Evolutionary conservation across 2,797 vertebrate genomes (phyloP).

Genomic region (Adrianichthys oophorus): DNA sequence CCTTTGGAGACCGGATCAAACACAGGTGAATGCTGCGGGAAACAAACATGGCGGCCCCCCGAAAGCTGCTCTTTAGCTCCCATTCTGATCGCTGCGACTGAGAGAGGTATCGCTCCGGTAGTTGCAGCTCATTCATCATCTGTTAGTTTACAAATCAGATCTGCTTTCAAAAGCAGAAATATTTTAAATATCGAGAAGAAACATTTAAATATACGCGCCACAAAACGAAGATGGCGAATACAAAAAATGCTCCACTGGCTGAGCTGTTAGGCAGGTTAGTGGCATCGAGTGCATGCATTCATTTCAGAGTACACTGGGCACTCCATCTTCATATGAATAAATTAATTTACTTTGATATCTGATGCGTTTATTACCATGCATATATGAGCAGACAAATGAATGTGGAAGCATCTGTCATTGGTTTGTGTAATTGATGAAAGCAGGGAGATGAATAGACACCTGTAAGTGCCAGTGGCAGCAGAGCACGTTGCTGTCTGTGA

Average conservation of each 20-base stretch:
- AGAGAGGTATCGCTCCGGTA: too few species aligned
- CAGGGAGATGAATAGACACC: constrained; percentile 63
- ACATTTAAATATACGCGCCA: too few species aligned
- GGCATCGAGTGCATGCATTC: constrained; percentile 45
- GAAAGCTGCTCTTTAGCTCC: too few species aligned
- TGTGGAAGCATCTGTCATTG: constrained; percentile 64
- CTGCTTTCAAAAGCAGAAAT: too few species aligned
- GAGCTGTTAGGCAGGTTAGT: constrained; percentile 28
- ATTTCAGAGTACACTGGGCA: constrained; percentile 59
- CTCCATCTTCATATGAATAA: constrained; percentile 76
- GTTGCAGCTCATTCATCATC: constrained; percentile 25
- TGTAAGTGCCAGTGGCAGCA: constrained; percentile 55
- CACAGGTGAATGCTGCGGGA: constrained; percentile 49
- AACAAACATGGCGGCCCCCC: too few species aligned
- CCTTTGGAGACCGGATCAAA: constrained; percentile 28
- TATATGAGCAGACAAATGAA: constrained; percentile 66
- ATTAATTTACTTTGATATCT: constrained; percentile 75
- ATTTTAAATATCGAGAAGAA: too few species aligned
- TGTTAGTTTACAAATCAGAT: background rate
- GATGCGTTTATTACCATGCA: constrained; percentile 68
- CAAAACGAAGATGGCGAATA: constrained; percentile 3
- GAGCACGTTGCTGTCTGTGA: constrained; percentile 58
- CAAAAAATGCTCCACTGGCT: constrained; percentile 14
- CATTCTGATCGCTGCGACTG: too few species aligned
- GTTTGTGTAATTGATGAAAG: constrained; percentile 71